Base-by-base conservation (phyloP, 2,888 invertebrate species). In the Yponomeuta cagnagella region DNA sequence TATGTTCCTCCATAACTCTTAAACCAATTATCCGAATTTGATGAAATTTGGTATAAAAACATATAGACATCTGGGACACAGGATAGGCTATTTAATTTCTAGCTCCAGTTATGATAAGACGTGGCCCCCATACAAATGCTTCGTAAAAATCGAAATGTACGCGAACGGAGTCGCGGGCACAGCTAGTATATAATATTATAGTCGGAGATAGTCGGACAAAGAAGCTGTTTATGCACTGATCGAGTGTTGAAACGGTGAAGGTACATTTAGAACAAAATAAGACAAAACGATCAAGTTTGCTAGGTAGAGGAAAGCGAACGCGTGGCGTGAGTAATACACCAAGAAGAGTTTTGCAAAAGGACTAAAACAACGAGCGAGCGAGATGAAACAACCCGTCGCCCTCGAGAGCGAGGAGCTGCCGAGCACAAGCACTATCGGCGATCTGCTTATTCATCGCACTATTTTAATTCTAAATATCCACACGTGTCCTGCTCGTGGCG, bases 371-470 rank as follows among this genome's bases (percentile, higher is more conserved):
- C 71, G 69, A 74, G 75, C 74, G 76, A 77, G 74, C 66, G 74
- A 73, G 68, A 74, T 72, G 63, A 31, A 31, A 63, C 23, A 76
- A 74, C 72, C 66, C 70, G 64, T 43, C 68, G 30, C 52, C 70
- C 69, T 52, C 65, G 72, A 10, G 78, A 71, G 73, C 69, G 75
- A 78, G 72, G 73, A 76, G 77, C 37, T 30, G 63, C 63, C 31
- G 6, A 43, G 43, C 43, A 67, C 64, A 67, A 37, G 69, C 71
- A 65, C 67, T 72, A 72, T 72, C 71, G 72, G 70, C 72, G 73
- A 72, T 81, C 78, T 78, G 85, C 83, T 86, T 87, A 87, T 84
- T 87, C 87, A 87, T 84, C 77, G 79, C 77, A 85, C 87, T 87
- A 87, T 87, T 87, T 87, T 85, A 82, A 87, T 83, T 81, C 81